phyloP scores from a whole-genome alignment of 2,113 vertebrate genomes.

The Peromyscus maniculatus region DNA sequence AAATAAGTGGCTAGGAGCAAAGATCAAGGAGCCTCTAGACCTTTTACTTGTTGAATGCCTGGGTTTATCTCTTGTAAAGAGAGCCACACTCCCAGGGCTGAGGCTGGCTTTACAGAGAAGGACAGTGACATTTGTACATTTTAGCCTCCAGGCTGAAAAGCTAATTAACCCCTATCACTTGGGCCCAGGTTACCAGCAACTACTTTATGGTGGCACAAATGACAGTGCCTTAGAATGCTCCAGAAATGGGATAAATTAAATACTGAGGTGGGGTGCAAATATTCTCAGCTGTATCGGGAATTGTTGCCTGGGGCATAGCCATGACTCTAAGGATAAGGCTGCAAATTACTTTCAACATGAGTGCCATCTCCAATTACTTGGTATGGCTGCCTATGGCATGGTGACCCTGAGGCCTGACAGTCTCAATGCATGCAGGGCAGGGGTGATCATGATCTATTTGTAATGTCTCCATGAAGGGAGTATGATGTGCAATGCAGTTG shows the following conservation, averaged over 20 bases:
- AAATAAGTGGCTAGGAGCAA: not conserved
- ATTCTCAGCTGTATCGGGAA: not conserved
- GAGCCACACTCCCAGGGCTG: not conserved
- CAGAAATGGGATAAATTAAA: not conserved
- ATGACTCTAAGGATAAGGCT: not conserved
- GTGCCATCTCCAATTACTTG: conserved; percentile 33
- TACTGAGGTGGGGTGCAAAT: not conserved
- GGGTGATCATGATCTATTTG: not conserved
- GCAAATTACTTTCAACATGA: conserved; percentile 40
- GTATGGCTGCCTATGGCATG: not conserved
- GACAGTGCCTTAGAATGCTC: conserved; percentile 21
- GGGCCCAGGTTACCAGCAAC: not conserved
- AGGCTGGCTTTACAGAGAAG: conserved; percentile 7
- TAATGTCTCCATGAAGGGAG: not conserved
- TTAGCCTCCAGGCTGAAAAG: not conserved
- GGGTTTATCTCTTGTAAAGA: conserved; percentile 48
- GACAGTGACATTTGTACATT: conserved; percentile 38
- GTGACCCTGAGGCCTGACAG: not conserved
- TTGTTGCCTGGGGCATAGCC: not conserved
- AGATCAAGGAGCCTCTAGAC: conserved; percentile 9
- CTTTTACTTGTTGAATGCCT: conserved; percentile 62
- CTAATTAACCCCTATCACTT: conserved; percentile 32
- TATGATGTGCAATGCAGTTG: not conserved
- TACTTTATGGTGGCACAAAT: conserved; percentile 18
- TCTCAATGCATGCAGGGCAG: not conserved